phyloP scores from a whole-genome alignment of 2,888 invertebrate species.

The Cataglyphis albicans region DNA sequence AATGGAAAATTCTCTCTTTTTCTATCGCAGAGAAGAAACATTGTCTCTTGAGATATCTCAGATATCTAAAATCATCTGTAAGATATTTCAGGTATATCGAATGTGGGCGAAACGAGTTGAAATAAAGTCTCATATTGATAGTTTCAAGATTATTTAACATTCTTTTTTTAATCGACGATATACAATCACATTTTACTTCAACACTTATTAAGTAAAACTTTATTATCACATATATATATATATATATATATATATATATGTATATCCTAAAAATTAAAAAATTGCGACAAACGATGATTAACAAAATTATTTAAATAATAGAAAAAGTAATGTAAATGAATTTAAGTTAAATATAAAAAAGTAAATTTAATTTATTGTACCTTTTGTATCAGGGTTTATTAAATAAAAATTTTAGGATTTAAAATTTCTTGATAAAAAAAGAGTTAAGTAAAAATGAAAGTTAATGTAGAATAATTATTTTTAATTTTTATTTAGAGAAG shows the following conservation, averaged over 20 bases:
- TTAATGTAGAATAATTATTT: no score
- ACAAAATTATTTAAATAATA: no score
- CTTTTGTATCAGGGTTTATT: no score
- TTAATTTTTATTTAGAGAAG: no score
- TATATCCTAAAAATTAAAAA: not conserved
- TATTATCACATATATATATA: not conserved
- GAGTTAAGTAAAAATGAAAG: no score
- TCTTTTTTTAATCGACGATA: not conserved
- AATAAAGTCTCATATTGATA: not conserved
- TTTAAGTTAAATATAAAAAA: no score
- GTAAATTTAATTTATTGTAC: no score
- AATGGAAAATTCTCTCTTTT: not conserved
- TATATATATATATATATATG: no score
- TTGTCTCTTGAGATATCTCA: not conserved
- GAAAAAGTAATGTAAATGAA: no score
- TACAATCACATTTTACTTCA: not conserved
- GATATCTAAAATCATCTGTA: not conserved
- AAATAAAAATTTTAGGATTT: no score
- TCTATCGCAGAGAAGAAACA: not conserved
- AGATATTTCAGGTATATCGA: not conserved
- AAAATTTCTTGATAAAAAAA: no score
- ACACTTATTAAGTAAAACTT: not conserved
- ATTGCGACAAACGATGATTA: not conserved
- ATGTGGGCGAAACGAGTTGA: not conserved
- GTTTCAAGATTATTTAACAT: not conserved